Percentiles rank a stretch among this genome's conserved stretches.
These are phyloP conservation scores for Erebia ligea DNA, from an alignment of 2,888 invertebrate species.

Conservation along the genomic window DNA sequence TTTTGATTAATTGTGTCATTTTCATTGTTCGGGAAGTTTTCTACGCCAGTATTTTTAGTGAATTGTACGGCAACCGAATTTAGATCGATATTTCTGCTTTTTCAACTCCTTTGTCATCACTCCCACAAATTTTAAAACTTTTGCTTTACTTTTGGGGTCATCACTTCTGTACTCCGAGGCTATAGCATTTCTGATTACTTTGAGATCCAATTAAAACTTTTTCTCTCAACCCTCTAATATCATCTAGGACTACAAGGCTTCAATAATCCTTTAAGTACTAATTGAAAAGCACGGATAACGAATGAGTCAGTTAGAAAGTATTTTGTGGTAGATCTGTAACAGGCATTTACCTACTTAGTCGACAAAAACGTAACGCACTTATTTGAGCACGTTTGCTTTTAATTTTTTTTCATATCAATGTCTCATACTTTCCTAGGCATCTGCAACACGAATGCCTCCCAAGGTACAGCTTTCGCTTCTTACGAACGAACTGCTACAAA, in stretches of 20 bases:
- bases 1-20: constrained; percentile 14
- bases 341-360: constrained; percentile 74
- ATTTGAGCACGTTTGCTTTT: constrained; percentile 48
- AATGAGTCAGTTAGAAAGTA: constrained; percentile 63
- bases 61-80: not conserved
- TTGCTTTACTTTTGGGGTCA: too few species aligned
- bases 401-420: not conserved
- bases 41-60: not conserved
- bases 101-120: not conserved
- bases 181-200: too few species aligned
- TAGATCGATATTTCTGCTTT: not conserved
- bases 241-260: not conserved
- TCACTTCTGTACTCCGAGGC: too few species aligned
- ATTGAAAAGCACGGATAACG: not conserved
- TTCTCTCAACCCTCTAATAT: not conserved
- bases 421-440: not conserved
- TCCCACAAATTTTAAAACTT: not conserved
- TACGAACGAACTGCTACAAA: not conserved
- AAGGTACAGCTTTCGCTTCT: not conserved
- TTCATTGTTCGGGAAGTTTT: constrained; percentile 4
- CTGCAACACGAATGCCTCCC: not conserved
- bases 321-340: constrained; percentile 63
- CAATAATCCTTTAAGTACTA: not conserved
- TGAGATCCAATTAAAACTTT: too few species aligned
- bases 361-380: constrained; percentile 57